Conservation (phyloP, 2,888 invertebrate genomes). For the Hypercompe scribonia region DNA sequence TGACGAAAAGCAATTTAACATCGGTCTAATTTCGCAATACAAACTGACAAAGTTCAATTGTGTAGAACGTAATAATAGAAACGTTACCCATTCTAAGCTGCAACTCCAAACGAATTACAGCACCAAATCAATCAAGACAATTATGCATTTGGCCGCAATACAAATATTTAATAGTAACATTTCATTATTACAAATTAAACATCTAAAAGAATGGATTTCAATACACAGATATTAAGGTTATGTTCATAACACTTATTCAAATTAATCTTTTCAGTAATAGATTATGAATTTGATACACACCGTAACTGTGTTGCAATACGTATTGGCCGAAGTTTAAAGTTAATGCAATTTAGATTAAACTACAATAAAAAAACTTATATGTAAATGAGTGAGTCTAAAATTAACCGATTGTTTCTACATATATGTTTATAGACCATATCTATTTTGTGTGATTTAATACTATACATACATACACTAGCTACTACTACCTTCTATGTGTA, state of each 20-base stretch:
- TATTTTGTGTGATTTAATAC: too few species aligned
- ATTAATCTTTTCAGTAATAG: constrained; percentile 8
- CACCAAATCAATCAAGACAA: constrained; percentile 48
- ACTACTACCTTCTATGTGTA: too few species aligned
- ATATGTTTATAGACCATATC: too few species aligned
- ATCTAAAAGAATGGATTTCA: constrained; percentile 16
- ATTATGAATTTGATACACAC: not conserved
- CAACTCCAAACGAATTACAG: constrained; percentile 54
- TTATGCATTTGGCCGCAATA: constrained; percentile 35
- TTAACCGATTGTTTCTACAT: too few species aligned
- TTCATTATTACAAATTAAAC: constrained; percentile 40
- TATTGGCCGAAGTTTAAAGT: constrained; percentile 2
- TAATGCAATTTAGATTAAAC: not conserved
- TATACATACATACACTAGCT: too few species aligned
- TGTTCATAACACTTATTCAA: constrained; percentile 5
- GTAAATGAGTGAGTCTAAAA: too few species aligned
- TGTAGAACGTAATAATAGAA: constrained; percentile 77
- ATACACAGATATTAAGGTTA: constrained; percentile 18
- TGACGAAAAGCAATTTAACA: constrained; percentile 81
- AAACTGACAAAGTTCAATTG: constrained; percentile 78
- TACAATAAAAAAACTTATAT: not conserved
- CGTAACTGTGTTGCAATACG: not conserved
- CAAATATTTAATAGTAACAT: constrained; percentile 29
- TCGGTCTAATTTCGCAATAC: constrained; percentile 78
- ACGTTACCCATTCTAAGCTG: constrained; percentile 61